phyloP scores from a whole-genome alignment of 35 echinoderm and acorn worm species.

The Anneissia japonica region DNA sequence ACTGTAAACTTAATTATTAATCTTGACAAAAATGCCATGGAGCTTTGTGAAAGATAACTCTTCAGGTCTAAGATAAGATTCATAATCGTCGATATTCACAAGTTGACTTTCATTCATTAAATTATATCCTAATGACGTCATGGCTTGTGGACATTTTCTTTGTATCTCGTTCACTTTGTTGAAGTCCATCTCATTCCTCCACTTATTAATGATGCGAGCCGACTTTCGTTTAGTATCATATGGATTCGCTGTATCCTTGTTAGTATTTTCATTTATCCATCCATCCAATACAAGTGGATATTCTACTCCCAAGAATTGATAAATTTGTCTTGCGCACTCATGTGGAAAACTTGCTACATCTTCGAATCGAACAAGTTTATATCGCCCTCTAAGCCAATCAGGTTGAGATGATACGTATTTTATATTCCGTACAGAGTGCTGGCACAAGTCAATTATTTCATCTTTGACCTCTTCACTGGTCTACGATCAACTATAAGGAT shows the following conservation, averaged over 20 bases:
- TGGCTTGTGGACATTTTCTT: neutral
- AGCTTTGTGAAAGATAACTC: too few relatives aligned
- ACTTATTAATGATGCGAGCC: conserved; percentile 1
- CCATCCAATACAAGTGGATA: neutral
- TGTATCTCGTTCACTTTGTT: conserved; percentile 12
- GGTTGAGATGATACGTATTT: conserved; percentile 16
- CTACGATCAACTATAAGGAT: too few relatives aligned
- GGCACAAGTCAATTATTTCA: conserved; percentile 31
- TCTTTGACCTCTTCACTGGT: conserved; percentile 3
- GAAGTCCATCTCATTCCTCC: conserved; percentile 29
- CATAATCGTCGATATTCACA: neutral
- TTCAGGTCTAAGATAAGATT: too few relatives aligned
- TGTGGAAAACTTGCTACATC: conserved; percentile 18
- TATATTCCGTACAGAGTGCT: conserved; percentile 3
- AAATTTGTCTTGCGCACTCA: conserved; percentile 6
- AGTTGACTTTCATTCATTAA: neutral
- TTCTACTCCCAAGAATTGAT: conserved; percentile 20
- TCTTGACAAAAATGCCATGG: too few relatives aligned
- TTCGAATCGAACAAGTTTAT: conserved; percentile 44
- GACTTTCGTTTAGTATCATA: conserved; percentile 11
- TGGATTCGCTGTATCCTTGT: neutral
- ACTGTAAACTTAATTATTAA: too few relatives aligned
- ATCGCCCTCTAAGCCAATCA: conserved; percentile 34
- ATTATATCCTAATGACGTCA: conserved; percentile 15
- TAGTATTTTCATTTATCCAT: conserved; percentile 30